phyloP scores from a whole-genome alignment of 2,888 invertebrate genomes.

The Ypsolopha sequella region DNA sequence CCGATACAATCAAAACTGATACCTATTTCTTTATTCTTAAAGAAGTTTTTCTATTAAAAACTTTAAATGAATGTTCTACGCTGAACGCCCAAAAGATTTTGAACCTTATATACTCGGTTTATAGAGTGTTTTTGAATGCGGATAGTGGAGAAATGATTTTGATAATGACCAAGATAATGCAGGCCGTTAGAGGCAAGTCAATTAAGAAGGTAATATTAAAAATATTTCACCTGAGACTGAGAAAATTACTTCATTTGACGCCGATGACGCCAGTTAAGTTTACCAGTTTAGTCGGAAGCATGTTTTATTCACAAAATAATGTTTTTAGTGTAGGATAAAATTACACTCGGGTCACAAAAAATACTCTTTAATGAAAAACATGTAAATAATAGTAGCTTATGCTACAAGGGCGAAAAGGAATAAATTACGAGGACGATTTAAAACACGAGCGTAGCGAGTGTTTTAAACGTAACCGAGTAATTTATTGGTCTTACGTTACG shows the following conservation, averaged over 20 bases:
- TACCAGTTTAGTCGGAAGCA: too few species aligned
- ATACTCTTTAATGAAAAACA: too few species aligned
- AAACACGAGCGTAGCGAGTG: too few species aligned
- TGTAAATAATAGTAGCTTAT: too few species aligned
- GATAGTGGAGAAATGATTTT: slow-evolving; percentile 11
- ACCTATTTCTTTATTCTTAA: background rate
- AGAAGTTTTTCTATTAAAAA: background rate
- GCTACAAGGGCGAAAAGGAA: too few species aligned
- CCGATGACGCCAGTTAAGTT: too few species aligned
- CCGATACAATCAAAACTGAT: background rate
- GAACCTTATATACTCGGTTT: background rate
- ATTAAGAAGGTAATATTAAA: slow-evolving; percentile 21
- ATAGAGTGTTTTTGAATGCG: slow-evolving; percentile 6
- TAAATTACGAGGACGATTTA: too few species aligned
- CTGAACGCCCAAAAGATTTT: background rate
- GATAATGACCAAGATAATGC: slow-evolving; percentile 21
- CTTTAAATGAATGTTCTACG: background rate
- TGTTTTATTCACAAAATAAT: too few species aligned
- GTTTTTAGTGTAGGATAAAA: too few species aligned
- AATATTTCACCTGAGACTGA: slow-evolving; percentile 19
- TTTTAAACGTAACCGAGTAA: too few species aligned
- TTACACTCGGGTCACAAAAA: too few species aligned
- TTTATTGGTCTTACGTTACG: too few species aligned
- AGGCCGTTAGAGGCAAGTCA: slow-evolving; percentile 19
- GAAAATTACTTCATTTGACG: slow-evolving; percentile 17